phyloP scores from a whole-genome alignment of 1,140 invertebrate genomes.

The Apis mellifera region DNA sequence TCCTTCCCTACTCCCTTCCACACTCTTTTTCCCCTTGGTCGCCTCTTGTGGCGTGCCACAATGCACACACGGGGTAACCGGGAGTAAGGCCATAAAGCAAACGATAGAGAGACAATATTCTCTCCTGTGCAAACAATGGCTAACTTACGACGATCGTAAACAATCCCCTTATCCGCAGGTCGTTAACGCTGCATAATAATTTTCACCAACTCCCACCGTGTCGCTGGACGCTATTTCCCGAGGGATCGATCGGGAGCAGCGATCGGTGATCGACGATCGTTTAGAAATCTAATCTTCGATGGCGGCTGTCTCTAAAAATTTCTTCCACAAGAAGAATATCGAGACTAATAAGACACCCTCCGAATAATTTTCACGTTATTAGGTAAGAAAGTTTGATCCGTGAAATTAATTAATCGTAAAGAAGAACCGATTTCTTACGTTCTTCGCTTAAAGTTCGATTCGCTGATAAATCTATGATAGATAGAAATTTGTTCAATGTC shows the following conservation, averaged over 20 bases:
- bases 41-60: constrained; percentile 18
- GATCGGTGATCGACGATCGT: constrained; percentile 8
- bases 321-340: no score
- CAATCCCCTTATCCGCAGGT: constrained; percentile 63
- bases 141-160: constrained; percentile 65
- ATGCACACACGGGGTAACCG: constrained; percentile 50
- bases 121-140: constrained; percentile 63
- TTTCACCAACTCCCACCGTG: constrained; percentile 38
- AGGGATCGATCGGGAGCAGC: constrained; percentile 31
- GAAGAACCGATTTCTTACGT: no score
- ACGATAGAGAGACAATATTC: constrained; percentile 66
- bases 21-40: not conserved
- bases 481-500: no score
- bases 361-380: no score
- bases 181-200: constrained; percentile 64
- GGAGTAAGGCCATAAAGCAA: constrained; percentile 56
- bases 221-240: constrained; percentile 3
- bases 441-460: no score
- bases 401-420: no score
- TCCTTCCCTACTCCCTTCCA: constrained; percentile 13
- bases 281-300: not conserved
- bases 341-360: no score
- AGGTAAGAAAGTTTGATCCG: no score
- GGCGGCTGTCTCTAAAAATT: not conserved
- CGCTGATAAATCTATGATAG: no score